Conservation (phyloP, 2,888 invertebrate genomes). For the Epistrophella euchroma region DNA sequence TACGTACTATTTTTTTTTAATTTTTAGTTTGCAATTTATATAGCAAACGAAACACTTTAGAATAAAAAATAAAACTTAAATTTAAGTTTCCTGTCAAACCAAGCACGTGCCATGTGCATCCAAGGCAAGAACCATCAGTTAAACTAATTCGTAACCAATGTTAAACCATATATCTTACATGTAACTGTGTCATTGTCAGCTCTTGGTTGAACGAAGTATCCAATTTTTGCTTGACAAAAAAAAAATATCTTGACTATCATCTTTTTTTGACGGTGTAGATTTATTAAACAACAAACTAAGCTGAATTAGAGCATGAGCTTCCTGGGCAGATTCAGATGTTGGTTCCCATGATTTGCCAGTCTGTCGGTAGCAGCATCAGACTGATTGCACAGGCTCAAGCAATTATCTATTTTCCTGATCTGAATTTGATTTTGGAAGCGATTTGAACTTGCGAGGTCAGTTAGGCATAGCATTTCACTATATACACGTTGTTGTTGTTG, state of each 20-base stretch:
- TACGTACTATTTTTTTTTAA: too few species aligned
- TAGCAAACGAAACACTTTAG: too few species aligned
- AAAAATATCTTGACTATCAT: not conserved
- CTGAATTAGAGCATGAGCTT: constrained; percentile 69
- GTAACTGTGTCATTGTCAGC: too few species aligned
- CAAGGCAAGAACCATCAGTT: too few species aligned
- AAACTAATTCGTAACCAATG: too few species aligned
- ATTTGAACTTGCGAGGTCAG: constrained; percentile 72
- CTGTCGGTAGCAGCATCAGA: constrained; percentile 65
- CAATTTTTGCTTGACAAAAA: too few species aligned
- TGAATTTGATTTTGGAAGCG: constrained; percentile 76
- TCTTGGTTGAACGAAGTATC: too few species aligned
- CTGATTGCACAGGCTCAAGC: constrained; percentile 61
- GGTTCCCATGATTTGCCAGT: constrained; percentile 69
- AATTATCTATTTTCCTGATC: constrained; percentile 69
- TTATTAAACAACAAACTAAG: constrained; percentile 17
- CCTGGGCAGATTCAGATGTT: constrained; percentile 63
- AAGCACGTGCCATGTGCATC: too few species aligned
- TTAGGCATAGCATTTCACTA: constrained; percentile 26
- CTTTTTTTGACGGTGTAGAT: constrained; percentile 21
- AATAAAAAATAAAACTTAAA: too few species aligned
- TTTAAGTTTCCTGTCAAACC: too few species aligned
- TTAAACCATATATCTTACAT: too few species aligned
- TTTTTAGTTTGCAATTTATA: too few species aligned
- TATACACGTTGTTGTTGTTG: not conserved